Evolutionary conservation across 2,888 invertebrate genomes (phyloP), one percentile per base, ranked within the genome.

Genomic region (Chesias legatella): DNA sequence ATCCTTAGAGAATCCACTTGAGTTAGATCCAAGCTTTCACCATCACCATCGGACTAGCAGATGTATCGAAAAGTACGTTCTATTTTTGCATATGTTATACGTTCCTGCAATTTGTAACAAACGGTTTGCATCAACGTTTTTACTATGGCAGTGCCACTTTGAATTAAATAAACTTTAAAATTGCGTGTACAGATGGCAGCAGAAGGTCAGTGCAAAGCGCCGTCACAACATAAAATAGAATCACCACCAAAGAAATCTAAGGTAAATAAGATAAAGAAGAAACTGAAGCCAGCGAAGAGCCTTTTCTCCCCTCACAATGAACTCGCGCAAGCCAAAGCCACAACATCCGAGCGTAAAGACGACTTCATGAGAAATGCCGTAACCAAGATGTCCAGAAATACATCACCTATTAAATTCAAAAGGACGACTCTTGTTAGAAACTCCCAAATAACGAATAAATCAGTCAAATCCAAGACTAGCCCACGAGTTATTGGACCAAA

Each of bases 281-380:
- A 63, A 45, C 36, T 61, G 1, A 67, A 52, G 44, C 65, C 49
- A 37, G 38, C 58, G 0, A 72, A 64, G 47, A 73, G 65, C 41
- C 40, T 65, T 33, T 51, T 48, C 22, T 29, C 52, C 1, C 52
- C 63, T 1, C 24, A 29, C 2, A 48, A 41, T 22, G 33, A 46
- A 1, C 31, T 30, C 1, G 20, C 34, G 2, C 27, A 43, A 23
- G 37, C 58, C 3, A 58, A 54, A 38, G 36, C 41, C 7, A 55
- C 55, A 6, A 52, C 43, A 3, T 62, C 63, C 1, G 63, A 61
- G 8, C 39, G 38, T 20, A 58, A 60, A 22, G 46, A 58, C 6
- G 48, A 53, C 10, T 31, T 40, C 21, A 17, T 23, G 20, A 45
- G 25, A 27, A 34, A 45, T 13, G 20, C 39, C 11, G 33, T 29